phyloP scores from a whole-genome alignment of 2,797 vertebrate genomes.

The Micromesistius poutassou region DNA sequence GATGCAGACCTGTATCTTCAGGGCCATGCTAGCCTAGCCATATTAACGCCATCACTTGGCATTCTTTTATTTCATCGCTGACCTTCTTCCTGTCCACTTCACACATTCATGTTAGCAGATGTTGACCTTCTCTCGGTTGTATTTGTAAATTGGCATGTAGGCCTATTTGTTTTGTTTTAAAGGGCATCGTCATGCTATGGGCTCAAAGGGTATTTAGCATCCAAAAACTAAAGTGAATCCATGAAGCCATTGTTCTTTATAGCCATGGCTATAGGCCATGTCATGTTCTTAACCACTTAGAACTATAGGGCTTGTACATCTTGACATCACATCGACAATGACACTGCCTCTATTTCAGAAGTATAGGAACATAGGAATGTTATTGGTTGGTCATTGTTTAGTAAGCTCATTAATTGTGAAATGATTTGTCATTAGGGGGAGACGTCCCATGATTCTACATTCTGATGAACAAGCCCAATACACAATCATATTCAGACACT shows the following conservation, averaged over 20 bases:
- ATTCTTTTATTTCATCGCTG: neutral
- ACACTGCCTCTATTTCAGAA: too few species aligned
- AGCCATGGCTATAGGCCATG: too few species aligned
- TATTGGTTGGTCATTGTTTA: too few species aligned
- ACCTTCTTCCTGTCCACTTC: neutral
- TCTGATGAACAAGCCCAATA: too few species aligned
- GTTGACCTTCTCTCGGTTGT: neutral
- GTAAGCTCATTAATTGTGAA: too few species aligned
- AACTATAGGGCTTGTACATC: too few species aligned
- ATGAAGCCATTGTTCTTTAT: neutral
- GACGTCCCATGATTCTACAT: too few species aligned
- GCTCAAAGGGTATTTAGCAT: neutral
- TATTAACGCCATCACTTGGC: neutral
- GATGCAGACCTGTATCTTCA: too few species aligned
- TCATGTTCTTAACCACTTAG: neutral
- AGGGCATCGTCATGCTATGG: neutral
- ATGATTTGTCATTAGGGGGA: too few species aligned
- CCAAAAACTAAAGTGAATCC: neutral
- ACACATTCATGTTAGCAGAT: neutral
- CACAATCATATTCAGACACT: too few species aligned
- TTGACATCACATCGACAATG: too few species aligned
- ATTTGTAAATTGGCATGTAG: neutral
- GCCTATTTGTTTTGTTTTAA: neutral
- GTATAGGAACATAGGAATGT: too few species aligned
- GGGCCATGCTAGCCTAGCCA: neutral